Conservation (phyloP, 1,140 invertebrate genomes). For the Drosophila tropicalis region DNA sequence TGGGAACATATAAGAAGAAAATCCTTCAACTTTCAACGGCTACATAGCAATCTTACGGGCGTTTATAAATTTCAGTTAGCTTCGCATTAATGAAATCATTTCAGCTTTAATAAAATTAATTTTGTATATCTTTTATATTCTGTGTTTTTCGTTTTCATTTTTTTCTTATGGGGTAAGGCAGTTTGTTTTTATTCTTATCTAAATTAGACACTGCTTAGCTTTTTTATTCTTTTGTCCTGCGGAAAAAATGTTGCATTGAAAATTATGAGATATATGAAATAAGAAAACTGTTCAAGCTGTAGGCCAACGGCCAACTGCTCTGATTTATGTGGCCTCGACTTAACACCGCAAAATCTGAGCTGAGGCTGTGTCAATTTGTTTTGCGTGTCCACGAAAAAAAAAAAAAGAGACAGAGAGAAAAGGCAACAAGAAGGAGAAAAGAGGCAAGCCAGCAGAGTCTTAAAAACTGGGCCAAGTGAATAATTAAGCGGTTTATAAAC, state of each 20-base stretch:
- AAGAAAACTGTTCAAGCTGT: slow-evolving; percentile 35
- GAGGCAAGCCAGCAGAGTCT: slow-evolving; percentile 18
- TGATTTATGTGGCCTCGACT: slow-evolving; percentile 74
- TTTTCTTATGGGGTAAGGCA: background rate
- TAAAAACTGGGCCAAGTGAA: slow-evolving; percentile 76
- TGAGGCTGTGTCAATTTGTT: slow-evolving; percentile 74
- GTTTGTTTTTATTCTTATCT: background rate
- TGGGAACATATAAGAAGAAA: no score
- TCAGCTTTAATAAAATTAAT: background rate
- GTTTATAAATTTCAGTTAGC: background rate
- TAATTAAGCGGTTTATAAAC: slow-evolving; percentile 82
- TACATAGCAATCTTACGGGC: no score
- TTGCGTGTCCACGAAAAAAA: slow-evolving; percentile 53
- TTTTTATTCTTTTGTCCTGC: background rate
- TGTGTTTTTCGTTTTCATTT: background rate
- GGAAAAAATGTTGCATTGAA: slow-evolving; percentile 12
- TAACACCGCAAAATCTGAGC: slow-evolving; percentile 77
- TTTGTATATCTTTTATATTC: background rate
- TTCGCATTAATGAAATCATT: background rate
- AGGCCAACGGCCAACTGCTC: slow-evolving; percentile 34
- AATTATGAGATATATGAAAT: slow-evolving; percentile 52
- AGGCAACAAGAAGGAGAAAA: background rate
- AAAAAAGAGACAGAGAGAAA: slow-evolving; percentile 40
- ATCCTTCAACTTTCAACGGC: no score
- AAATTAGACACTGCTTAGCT: slow-evolving; percentile 2